These are phyloP conservation scores for Fulica atra DNA, from an alignment of 2,113 vertebrate species.

Conservation along the genomic window DNA sequence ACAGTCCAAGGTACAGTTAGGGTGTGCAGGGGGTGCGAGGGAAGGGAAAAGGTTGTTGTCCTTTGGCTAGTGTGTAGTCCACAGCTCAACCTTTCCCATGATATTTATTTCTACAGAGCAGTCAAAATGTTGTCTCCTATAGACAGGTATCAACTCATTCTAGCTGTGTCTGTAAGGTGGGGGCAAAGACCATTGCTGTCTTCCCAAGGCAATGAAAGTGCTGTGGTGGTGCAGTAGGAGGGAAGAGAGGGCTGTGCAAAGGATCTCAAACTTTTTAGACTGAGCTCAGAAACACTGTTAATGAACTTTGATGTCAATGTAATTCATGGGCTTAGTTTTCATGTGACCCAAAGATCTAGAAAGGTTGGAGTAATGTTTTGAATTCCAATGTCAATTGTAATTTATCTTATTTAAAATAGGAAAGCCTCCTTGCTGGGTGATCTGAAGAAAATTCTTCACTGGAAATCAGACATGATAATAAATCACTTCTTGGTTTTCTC, in stretches of 20 bases:
- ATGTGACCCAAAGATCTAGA: not conserved
- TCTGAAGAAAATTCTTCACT: constrained; percentile 36
- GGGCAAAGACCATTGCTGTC: not conserved
- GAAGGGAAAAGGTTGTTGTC: not conserved
- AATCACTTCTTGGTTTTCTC: constrained; percentile 47
- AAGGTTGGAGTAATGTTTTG: constrained; percentile 57
- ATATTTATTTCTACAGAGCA: not conserved
- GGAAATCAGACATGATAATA: constrained; percentile 39
- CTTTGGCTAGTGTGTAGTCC: not conserved
- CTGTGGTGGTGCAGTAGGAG: not conserved
- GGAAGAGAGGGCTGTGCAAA: not conserved
- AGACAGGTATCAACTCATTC: not conserved
- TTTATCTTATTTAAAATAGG: constrained; percentile 56
- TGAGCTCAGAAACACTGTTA: not conserved
- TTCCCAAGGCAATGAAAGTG: not conserved
- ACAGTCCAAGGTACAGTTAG: not conserved
- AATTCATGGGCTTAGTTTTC: constrained; percentile 28
- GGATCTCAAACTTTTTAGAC: not conserved
- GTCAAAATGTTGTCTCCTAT: not conserved
- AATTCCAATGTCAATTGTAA: constrained; percentile 52
- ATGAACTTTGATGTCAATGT: constrained; percentile 21
- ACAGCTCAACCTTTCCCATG: not conserved
- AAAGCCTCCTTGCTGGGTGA: constrained; percentile 17
- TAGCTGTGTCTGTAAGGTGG: not conserved
- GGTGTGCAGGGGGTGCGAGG: not conserved